These are phyloP conservation scores for Ostrea edulis DNA, from an alignment of 1,140 invertebrate species.

Conservation along the genomic window DNA sequence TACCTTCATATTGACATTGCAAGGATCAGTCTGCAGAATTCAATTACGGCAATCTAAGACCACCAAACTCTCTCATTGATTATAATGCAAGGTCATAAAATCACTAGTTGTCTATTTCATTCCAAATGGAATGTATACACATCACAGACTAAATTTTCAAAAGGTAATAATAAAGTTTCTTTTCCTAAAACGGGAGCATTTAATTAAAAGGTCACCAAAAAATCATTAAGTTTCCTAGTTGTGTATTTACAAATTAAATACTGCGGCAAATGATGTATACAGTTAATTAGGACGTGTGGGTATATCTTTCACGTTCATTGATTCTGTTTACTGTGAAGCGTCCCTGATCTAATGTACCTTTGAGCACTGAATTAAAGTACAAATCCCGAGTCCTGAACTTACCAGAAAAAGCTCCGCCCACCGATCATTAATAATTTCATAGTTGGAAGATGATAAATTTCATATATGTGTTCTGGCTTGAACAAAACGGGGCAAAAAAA, in stretches of 20 bases:
- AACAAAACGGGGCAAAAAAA: not conserved
- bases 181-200: not conserved
- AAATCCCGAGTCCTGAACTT: not conserved
- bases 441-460: too few relatives aligned
- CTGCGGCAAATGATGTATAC: not conserved
- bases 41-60: constrained; percentile 3
- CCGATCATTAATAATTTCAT: not conserved
- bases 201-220: not conserved
- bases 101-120: not conserved
- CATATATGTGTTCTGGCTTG: too few relatives aligned
- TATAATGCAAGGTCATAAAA: constrained; percentile 4
- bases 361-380: not conserved
- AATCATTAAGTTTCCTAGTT: not conserved
- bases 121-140: not conserved
- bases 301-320: not conserved
- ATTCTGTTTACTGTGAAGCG: not conserved
- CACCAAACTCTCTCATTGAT: not conserved
- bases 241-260: not conserved
- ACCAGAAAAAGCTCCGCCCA: not conserved
- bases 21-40: constrained; percentile 23
- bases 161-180: not conserved
- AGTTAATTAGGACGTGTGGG: not conserved
- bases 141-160: not conserved
- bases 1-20: constrained; percentile 14
- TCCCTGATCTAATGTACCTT: not conserved